Evolutionary conservation across 2,888 invertebrate genomes (phyloP), one percentile per base, ranked within the genome.

Genomic region (Cybosia mesomella): DNA sequence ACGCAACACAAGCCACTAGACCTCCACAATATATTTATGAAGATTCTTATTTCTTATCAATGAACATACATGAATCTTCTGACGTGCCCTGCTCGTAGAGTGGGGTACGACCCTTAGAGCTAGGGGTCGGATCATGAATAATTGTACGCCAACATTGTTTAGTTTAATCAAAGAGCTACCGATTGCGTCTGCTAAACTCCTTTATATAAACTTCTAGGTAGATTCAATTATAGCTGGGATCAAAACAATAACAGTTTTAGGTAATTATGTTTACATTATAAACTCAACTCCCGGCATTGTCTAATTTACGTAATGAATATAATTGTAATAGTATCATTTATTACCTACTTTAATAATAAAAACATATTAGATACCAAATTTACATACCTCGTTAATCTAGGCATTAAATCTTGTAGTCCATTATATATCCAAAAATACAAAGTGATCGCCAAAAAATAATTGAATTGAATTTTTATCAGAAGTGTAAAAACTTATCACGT

Each of bases 211-310:
- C 93, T 92, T 89, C 73, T 84, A 81, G 83, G 86, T 83, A 88
- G 92, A 92, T 93, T 92, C 90, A 93, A 94, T 94, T 93, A 92
- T 89, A 90, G 81, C 82, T 77, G 82, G 88, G 85, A 89, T 90
- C 91, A 90, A 87, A 93, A 92, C 89, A 93, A 93, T 91, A 92
- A 92, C 91, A 91, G 87, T 92, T 92, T 91, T 90, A 85, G 85
- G 83, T 91, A 91, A 92, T 92, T 89, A 90, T 91, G 89, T 91
- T 93, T 89, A 87, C 82, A 86, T 80, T 88, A 82, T 81, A 81
- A 86, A 88, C 87, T 87, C 77, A 79, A 78, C 76, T 76, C 72
- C 77, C 74, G 73, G 73, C 79, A 79, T 77, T 75, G 76, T 80
- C 73, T 82, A 83, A 81, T 85, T 81, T 77, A 79, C 74, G 79